Conservation (phyloP, 2,888 invertebrate species). For the Leptothorax acervorum region DNA sequence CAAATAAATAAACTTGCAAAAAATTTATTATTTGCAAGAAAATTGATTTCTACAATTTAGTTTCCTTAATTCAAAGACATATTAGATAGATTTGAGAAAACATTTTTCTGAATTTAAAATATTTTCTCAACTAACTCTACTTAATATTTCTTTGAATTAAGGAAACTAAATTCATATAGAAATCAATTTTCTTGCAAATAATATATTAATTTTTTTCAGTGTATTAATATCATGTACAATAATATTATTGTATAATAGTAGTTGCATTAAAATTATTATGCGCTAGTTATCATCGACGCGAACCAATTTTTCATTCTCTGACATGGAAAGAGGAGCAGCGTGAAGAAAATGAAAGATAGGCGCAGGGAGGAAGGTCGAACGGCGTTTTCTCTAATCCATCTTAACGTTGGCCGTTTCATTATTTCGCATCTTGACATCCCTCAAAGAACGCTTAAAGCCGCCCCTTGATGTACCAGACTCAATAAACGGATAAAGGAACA, state of each 20-base stretch:
- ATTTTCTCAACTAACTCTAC: too few relatives aligned
- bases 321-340: neutral
- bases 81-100: too few relatives aligned
- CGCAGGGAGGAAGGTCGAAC: neutral
- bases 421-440: slow-evolving; percentile 49
- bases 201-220: too few relatives aligned
- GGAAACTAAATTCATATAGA: too few relatives aligned
- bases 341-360: neutral
- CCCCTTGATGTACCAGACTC: slow-evolving; percentile 32
- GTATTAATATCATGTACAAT: neutral
- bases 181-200: too few relatives aligned
- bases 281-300: neutral
- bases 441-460: slow-evolving; percentile 38
- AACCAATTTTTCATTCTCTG: neutral
- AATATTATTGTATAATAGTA: neutral
- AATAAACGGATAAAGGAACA: slow-evolving; percentile 45
- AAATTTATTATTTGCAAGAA: too few relatives aligned
- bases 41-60: too few relatives aligned
- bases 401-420: slow-evolving; percentile 50
- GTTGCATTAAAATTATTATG: neutral
- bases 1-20: too few relatives aligned
- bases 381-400: slow-evolving; percentile 40
- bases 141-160: too few relatives aligned
- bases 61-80: too few relatives aligned
- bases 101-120: too few relatives aligned